Base-by-base conservation (phyloP, 1,140 invertebrate species). In the Platorchestia sp. region DNA sequence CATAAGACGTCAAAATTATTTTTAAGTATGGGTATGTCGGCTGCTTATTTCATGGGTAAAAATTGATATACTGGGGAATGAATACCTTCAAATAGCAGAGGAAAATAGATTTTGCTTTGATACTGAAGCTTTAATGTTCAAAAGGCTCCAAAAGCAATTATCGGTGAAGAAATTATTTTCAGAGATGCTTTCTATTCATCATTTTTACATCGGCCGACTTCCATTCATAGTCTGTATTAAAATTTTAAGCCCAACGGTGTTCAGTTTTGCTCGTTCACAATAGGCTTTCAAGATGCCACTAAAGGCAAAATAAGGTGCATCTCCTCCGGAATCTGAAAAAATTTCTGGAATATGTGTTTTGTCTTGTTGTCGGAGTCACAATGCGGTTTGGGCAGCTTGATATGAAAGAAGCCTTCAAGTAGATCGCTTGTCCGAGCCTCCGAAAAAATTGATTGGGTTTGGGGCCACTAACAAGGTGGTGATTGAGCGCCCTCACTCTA, bases 381-480 rank as follows among this genome's bases (percentile, higher is more conserved):
- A 45, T 93, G 91, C 91, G 40, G 41, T 93, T 93, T 47, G 40
- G 45, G 40, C 91, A 47, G 45, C 36, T 44, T 93, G 6, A 93
- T 93, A 45, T 93, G 45, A 45, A 45, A n/a, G 45, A 93, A 47
- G 91, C 91, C 91, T n/a, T 93, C 43, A 93, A 93, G 44, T 44
- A 44, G 43, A 45, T 45, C 43, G 91, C 47, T 93, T 93, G 43
- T 45, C 44, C 10, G 36, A 45, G 45, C 91, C 45, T 14, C 36
- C 45, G 91, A 93, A 93, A 93, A 93, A 93, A 93, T 47, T 93
- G 91, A 93, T 93, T 44, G 91, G 91, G 10, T 93, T 47, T 45
- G 19, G 36, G 45, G 91, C 41, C 36, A 10, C 44, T 93, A 93
- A 93, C 43, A 45, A 93, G 91, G 45, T 14, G 91, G 45, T 44